Base-by-base conservation (phyloP, 64 coral and sea anemone genomes). In the Dendrophyllia cribrosa region DNA sequence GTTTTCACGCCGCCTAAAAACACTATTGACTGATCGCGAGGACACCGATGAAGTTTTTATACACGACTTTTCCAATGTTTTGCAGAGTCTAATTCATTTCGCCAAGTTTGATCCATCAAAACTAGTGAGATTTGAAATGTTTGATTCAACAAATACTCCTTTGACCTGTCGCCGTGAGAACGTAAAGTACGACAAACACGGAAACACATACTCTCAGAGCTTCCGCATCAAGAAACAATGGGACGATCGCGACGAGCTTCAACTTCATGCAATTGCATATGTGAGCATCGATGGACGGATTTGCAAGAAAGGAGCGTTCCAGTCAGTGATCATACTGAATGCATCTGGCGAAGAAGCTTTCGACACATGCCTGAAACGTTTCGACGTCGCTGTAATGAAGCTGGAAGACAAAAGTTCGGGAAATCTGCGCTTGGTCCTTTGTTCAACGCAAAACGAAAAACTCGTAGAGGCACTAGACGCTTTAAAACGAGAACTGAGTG, bases 101-200 rank as follows among this genome's bases (percentile, higher is more conserved):
- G 48, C 75, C 20, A 77, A 77, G 51, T 77, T 56, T 22, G 75
- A 77, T 77, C 75, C 75, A 23, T 55, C 75, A 60, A 60, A 63
- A 47, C 15, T 82, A 14, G 26, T 82, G 78, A 82, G 78, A 82
- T 82, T 82, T 82, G 16, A 63, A n/a, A 15, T 82, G 14, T 64
- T 9, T 44, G 58, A 82, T 55, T 60, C 58, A 46, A 45, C 5
- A 44, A 65, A 47, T 10, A 64, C 78, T 11, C 6, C 15, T 1
- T 0, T 17, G 4, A 63, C 11, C 15, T 43, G 25, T 20, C 1
- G 34, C 7, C 34, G 5, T 16, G 78, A 82, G 2, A 2, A 17
- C 16, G 34, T 64, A 16, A 17, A 4, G 59, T 64, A 11, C 23
- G 58, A 82, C 58, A 45, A n/a, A 43, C 19, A 43, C 5, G 4